These are phyloP conservation scores for Itoplectis maculator DNA, from an alignment of 2,888 invertebrate genomes.

Conservation along the genomic window DNA sequence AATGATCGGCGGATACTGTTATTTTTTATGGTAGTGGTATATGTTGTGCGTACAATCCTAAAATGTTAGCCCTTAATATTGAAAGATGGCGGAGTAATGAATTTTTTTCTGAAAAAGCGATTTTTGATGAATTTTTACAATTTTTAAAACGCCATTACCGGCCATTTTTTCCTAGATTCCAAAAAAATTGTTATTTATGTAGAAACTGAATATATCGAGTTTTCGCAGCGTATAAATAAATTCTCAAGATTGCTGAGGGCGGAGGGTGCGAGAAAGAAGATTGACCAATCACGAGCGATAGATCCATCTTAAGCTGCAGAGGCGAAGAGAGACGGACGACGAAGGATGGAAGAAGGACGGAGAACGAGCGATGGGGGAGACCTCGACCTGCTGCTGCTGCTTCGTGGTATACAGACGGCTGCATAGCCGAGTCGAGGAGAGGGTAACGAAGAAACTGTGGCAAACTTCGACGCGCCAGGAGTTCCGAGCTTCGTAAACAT, in stretches of 20 bases:
- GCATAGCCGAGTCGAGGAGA: background rate
- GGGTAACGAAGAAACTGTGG: slow-evolving; percentile 48
- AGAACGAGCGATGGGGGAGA: slow-evolving; percentile 1
- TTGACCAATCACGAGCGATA: slow-evolving; percentile 50
- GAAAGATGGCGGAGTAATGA: too few species aligned
- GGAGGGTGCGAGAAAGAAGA: slow-evolving; percentile 15
- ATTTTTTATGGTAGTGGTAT: too few species aligned
- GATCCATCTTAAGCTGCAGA: slow-evolving; percentile 38
- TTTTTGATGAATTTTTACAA: too few species aligned
- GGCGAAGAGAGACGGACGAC: background rate
- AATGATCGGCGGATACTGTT: too few species aligned
- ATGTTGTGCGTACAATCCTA: too few species aligned
- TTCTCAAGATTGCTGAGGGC: background rate
- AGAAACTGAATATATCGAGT: background rate
- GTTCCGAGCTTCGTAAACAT: slow-evolving; percentile 68
- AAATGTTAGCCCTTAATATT: too few species aligned
- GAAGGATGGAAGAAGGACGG: background rate
- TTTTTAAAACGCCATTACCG: too few species aligned
- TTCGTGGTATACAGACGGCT: slow-evolving; percentile 16
- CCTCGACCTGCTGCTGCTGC: slow-evolving; percentile 28
- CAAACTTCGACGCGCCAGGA: slow-evolving; percentile 51
- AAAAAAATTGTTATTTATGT: background rate
- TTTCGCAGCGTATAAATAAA: slow-evolving; percentile 26
- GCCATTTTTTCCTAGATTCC: too few species aligned
- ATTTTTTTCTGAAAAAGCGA: too few species aligned